Conservation (phyloP, 2,888 invertebrate genomes). For the Aethes cnicana region DNA sequence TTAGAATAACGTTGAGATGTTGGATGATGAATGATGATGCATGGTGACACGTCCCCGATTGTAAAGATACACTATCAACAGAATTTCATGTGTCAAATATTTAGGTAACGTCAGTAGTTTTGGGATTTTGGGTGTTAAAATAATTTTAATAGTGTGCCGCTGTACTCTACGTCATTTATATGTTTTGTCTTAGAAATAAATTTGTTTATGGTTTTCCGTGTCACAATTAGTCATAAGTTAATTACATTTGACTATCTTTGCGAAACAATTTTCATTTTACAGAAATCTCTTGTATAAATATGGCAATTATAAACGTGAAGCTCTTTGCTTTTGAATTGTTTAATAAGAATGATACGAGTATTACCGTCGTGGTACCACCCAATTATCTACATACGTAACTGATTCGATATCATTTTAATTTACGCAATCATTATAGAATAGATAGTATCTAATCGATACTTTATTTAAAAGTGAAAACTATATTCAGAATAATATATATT, state of each 20-base stretch:
- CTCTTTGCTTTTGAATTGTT: background rate
- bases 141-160: slow-evolving; percentile 9
- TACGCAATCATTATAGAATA: background rate
- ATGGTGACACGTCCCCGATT: slow-evolving; percentile 53
- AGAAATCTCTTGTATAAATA: background rate
- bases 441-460: too few relatives aligned
- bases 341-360: slow-evolving; percentile 5
- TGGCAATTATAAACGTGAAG: background rate
- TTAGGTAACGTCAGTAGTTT: slow-evolving; percentile 32
- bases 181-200: slow-evolving; percentile 7
- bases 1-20: slow-evolving; percentile 59
- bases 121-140: slow-evolving; percentile 24
- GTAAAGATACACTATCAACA: slow-evolving; percentile 47
- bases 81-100: slow-evolving; percentile 30
- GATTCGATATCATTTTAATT: slow-evolving; percentile 8
- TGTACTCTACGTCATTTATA: slow-evolving; percentile 12
- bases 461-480: too few relatives aligned
- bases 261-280: background rate
- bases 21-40: slow-evolving; percentile 74
- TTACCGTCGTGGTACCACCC: slow-evolving; percentile 2
- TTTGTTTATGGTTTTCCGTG: background rate
- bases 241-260: background rate
- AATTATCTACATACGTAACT: background rate
- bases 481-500: background rate
- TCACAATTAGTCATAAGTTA: background rate